Evolutionary conservation across 2,888 invertebrate genomes (phyloP), one percentile per base, ranked within the genome.

Genomic region (Andrena dorsata): DNA sequence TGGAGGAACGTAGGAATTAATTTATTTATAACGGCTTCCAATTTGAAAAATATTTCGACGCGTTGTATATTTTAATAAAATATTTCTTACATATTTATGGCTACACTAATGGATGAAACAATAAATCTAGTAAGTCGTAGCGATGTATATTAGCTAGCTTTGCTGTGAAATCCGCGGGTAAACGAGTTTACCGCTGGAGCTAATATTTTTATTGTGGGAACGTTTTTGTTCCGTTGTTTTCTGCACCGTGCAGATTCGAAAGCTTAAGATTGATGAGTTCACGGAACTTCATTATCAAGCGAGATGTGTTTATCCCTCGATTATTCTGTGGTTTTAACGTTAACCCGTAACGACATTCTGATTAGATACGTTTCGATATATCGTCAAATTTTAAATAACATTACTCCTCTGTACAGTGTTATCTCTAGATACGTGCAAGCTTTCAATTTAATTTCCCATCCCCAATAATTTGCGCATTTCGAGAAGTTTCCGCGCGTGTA

Each of bases 11-110:
- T 75, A 69, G 61, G n/a, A 78, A 60, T 75, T 82, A 82, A 84
- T 82, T 84, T 84, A 84, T 84, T 84, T 78, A 65, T 83, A 82
- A 35, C 56, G 70, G 56, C 65, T 79, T 76, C 61, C 51, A 60
- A 70, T 63, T 61, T 28, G 66, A 61, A 68, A 47, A 51, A 32
- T 66, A 72, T 47, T 65, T 65, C 28, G 20, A 72, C 74, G 76
- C 78, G 60, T 82, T 78, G 64, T 79, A 82, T 66, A 78, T 70
- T 72, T 78, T 78, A 65, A 72, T 78, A 78, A 75, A 74, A 71
- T 64, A n/a, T 77, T 74, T 81, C 69, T 23, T 74, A 76, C 56
- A 23, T 81, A 77, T 83, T 83, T 83, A 81, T 81, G 74, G 51
- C 47, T 28, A 63, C n/a, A 30, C 23, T 69, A 64, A 72, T 72